These are phyloP conservation scores for Danio aesculapii DNA, from an alignment of 2,797 vertebrate genomes.

Conservation along the genomic window DNA sequence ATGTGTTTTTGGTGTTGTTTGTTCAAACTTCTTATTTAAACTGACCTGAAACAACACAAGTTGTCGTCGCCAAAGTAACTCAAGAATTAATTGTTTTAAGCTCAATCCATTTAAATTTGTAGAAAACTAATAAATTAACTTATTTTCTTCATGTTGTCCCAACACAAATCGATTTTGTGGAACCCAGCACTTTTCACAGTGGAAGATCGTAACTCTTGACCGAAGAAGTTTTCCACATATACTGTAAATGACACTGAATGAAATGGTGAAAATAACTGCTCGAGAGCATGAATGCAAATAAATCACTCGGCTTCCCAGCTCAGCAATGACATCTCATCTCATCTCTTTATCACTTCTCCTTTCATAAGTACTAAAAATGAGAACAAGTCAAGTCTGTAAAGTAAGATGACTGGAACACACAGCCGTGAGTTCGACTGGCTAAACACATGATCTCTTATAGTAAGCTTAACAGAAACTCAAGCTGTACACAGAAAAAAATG, in stretches of 20 bases:
- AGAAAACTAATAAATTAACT: too few species aligned
- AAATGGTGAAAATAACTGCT: constrained; percentile 5
- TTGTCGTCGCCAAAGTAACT: too few species aligned
- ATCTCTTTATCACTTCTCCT: constrained; percentile 19
- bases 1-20: too few species aligned
- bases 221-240: too few species aligned
- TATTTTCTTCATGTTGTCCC: too few species aligned
- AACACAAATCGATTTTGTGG: too few species aligned
- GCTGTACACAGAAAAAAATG: not conserved
- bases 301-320: not conserved
- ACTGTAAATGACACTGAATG: not conserved
- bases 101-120: too few species aligned
- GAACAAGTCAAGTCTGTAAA: not conserved
- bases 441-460: constrained; percentile 17
- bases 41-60: too few species aligned
- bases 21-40: too few species aligned
- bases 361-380: not conserved
- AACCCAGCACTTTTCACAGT: too few species aligned
- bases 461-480: constrained; percentile 35
- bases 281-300: constrained; percentile 11
- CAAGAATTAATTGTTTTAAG: too few species aligned
- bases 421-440: not conserved
- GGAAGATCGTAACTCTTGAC: too few species aligned
- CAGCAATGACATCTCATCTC: not conserved
- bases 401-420: constrained; percentile 24